Conservation (phyloP, 1,140 invertebrate species). For the Popillia japonica region DNA sequence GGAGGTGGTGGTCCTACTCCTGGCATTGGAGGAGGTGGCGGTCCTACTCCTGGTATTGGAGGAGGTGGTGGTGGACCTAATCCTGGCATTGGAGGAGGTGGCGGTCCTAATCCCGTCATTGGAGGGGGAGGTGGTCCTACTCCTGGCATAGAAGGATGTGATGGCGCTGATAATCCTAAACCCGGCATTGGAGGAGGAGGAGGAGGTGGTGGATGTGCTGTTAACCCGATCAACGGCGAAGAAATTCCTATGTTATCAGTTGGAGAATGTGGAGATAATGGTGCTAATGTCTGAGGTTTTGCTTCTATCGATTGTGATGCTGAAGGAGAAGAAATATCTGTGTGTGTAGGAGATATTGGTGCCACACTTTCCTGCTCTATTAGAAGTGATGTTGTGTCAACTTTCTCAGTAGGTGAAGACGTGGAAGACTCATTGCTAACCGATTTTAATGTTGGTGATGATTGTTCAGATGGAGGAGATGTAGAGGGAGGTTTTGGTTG, state of each 20-base stretch:
- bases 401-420: conserved; percentile 42
- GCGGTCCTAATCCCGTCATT: conserved; percentile 38
- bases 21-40: conserved; percentile 58
- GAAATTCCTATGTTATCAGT: not conserved
- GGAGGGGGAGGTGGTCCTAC: not conserved
- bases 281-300: no score
- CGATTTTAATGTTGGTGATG: not conserved
- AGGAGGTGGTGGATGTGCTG: not conserved
- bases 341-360: not conserved
- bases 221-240: not conserved
- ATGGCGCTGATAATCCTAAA: conserved; percentile 19
- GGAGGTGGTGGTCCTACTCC: conserved; percentile 51
- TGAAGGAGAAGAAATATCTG: not conserved
- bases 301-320: not conserved
- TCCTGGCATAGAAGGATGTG: not conserved
- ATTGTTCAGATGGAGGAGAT: not conserved
- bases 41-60: conserved; percentile 57
- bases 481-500: not conserved
- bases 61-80: conserved; percentile 61
- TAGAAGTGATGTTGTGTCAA: not conserved
- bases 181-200: not conserved
- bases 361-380: not conserved
- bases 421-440: not conserved
- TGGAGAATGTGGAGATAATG: no score
- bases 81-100: conserved; percentile 52